Evolutionary conservation across 2,797 vertebrate species (phyloP), one percentile per base, ranked within the genome.

Genomic region (Sebastes matsubarae): DNA sequence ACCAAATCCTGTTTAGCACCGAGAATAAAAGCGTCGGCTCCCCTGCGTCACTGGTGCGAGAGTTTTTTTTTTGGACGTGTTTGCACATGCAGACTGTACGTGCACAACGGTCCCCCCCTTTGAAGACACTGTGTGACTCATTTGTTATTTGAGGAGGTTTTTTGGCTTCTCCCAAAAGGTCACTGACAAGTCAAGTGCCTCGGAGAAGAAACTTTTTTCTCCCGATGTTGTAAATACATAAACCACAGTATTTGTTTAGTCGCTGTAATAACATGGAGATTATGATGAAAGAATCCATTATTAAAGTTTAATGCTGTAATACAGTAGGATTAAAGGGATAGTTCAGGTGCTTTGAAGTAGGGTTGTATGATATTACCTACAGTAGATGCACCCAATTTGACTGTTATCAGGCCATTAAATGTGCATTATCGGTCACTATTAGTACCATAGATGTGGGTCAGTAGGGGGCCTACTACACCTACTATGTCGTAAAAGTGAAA

Each of bases 1-100:
- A 50, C 71, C 72, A 88, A 87, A 93, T 92, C 85, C 82, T 46
- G 61, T 88, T 88, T 50, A 42, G 72, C 30, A 27, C 18, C 22
- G 57, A 29, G 75, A 80, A 84, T 55, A 54, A 55, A 55, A 55
- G 11, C 1, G 52, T 0, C 10, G 54, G 11, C 54, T 55, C 18
- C 22, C 54, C 54, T 6, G 22, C 11, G 22, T 22, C 50, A 16
- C 50, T 54, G 20, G 20, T 50, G 46, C 0, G 5, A 5, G 13
- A 58, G 20, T n/a, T 9, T 0, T 34, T 10, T 16, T 24, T 25
- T 13, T 13, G 54, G 30, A 58, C 9, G n/a, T 30, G 60, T 59
- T 12, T 52, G 60, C 65, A 77, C 46, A 57, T 64, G 64, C 54
- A 77, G 58, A 4, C 34, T 32, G 1, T 27, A 24, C 20, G 42